phyloP scores from a whole-genome alignment of 2,888 invertebrate species.

The Apamea epomidion region DNA sequence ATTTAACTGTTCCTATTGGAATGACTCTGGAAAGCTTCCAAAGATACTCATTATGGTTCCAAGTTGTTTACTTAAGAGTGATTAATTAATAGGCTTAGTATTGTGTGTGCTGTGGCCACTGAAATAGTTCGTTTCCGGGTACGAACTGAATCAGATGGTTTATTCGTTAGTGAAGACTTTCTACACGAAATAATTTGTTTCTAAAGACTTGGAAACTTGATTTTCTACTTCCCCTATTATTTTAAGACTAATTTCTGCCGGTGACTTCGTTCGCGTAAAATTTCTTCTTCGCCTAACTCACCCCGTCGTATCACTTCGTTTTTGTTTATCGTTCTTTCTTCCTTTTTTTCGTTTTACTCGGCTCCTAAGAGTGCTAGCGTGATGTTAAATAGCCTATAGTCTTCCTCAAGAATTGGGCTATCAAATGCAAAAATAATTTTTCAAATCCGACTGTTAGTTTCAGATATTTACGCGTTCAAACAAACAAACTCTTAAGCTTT shows the following conservation, averaged over 20 bases:
- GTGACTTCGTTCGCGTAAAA: too few relatives aligned
- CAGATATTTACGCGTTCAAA: background rate
- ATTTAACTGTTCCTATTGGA: conserved; percentile 57
- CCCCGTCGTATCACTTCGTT: too few relatives aligned
- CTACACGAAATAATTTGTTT: background rate
- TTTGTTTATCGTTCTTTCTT: too few relatives aligned
- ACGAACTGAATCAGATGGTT: conserved; percentile 39
- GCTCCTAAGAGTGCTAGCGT: background rate
- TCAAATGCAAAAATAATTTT: background rate
- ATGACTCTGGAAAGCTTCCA: conserved; percentile 61
- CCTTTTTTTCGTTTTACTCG: background rate
- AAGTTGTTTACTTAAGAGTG: conserved; percentile 58
- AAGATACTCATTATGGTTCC: conserved; percentile 52
- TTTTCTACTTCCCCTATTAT: background rate
- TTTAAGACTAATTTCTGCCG: too few relatives aligned
- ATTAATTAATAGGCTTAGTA: conserved; percentile 52
- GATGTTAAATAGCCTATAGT: background rate
- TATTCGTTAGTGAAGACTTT: background rate
- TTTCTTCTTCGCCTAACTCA: too few relatives aligned
- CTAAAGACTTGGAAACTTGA: background rate
- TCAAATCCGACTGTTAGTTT: background rate
- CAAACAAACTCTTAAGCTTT: background rate
- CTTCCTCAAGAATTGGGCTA: background rate
- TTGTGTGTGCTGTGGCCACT: conserved; percentile 49
- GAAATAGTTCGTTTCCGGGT: conserved; percentile 51